Base-by-base conservation (phyloP, 2,797 vertebrate genomes). In the Hemitrygon akajei region DNA sequence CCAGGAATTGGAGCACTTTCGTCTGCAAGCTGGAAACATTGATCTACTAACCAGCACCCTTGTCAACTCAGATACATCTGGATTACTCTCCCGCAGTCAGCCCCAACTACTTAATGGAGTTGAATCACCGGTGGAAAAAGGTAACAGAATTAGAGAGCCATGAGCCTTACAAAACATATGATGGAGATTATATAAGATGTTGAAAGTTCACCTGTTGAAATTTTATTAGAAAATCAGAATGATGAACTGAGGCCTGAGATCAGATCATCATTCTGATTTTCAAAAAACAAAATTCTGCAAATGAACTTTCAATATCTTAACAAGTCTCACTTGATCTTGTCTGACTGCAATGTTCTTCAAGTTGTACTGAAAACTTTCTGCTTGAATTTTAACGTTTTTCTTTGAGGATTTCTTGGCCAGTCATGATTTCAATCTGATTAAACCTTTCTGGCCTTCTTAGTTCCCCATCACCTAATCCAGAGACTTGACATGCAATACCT, bases 1-100 rank as follows among this genome's bases (percentile, higher is more conserved):
- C 0, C 97, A 98, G 94, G 99, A 99, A 94, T 96, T 99, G 96
- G 97, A 98, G 94, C 98, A 98, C 94, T 99, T 99, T 95, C 98
- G 98, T 22, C 96, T 98, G 94, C 98, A 99, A 94, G 97, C 98
- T 1, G 98, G 98, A 0, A 98, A 98, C 95, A 97, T 97, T 10
- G 98, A 98, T 95, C 96, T 98, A 94, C 97, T 97, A 37, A 95
- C 96, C 66, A 96, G 96, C 0, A 96, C 97, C 0, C 94, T 96
- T 94, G 96, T 96, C 94, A 93, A 95, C 71, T 71, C 86, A 0
- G 94, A 95, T 93, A 94, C 96, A 1, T 95, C 96, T 0, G 97
- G 69, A 73, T 56, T 76, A 37, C 5, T 75, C 11, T 58, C 16
- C 40, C 86, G 34, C 18, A 96, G 95, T 0, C 69, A 95, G 12